These are phyloP conservation scores for Euura lappo DNA, from an alignment of 1,140 invertebrate genomes.

Conservation along the genomic window DNA sequence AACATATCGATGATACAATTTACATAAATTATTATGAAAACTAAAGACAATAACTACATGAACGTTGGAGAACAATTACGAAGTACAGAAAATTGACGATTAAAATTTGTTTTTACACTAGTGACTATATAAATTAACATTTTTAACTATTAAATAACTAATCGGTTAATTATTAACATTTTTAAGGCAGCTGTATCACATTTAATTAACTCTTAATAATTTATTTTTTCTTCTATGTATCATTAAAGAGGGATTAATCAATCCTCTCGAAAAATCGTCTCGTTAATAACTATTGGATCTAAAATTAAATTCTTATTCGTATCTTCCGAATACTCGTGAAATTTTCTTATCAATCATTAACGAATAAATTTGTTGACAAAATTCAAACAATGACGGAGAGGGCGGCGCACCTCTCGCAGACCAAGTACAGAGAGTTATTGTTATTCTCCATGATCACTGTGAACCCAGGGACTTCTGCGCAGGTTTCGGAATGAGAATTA, in stretches of 20 bases:
- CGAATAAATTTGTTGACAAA: no score
- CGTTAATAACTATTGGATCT: no score
- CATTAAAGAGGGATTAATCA: neutral
- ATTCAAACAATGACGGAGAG: slow-evolving; percentile 20
- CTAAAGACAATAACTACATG: no score
- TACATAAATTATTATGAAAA: no score
- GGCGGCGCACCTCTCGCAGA: slow-evolving; percentile 40
- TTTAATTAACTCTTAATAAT: neutral
- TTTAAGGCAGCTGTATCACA: neutral
- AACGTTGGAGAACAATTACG: no score
- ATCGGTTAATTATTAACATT: neutral
- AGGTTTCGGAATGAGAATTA: slow-evolving; percentile 37
- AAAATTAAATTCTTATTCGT: no score
- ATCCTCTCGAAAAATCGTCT: neutral
- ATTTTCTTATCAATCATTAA: neutral
- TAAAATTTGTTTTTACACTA: no score
- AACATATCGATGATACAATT: no score
- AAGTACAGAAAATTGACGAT: no score
- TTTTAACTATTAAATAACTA: neutral
- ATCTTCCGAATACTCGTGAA: neutral
- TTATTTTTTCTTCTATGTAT: neutral
- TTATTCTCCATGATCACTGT: slow-evolving; percentile 35
- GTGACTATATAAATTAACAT: no score
- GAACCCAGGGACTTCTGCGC: slow-evolving; percentile 37
- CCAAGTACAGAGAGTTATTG: slow-evolving; percentile 38